Percentiles rank a stretch among this genome's conserved stretches.
Conservation (phyloP, 2,888 invertebrate species). For the Dynastes grantii region DNA sequence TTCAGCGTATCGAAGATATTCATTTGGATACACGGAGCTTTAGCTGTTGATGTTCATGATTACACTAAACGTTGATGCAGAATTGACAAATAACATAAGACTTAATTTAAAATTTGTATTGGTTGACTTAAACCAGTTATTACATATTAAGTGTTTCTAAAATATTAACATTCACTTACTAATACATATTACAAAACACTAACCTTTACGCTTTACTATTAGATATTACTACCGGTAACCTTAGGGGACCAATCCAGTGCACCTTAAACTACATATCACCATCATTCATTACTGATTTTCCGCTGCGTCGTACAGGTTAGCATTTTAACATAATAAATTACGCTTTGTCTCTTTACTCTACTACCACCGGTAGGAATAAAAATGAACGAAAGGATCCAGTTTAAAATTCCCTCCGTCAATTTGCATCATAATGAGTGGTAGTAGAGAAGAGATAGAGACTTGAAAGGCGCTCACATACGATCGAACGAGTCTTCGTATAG, state of each 20-base stretch:
- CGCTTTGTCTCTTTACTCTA: slow-evolving; percentile 29
- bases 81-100: no score
- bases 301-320: slow-evolving; percentile 18
- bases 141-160: no score
- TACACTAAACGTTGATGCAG: no score
- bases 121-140: no score
- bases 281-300: slow-evolving; percentile 38
- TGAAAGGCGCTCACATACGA: slow-evolving; percentile 3
- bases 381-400: slow-evolving; percentile 38
- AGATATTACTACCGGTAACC: no score
- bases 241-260: neutral
- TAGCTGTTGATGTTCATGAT: no score
- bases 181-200: no score
- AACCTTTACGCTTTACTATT: no score
- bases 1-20: no score
- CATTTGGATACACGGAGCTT: no score
- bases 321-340: slow-evolving; percentile 45
- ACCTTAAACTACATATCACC: slow-evolving; percentile 7
- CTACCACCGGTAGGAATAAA: slow-evolving; percentile 25
- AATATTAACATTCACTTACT: no score
- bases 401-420: slow-evolving; percentile 38
- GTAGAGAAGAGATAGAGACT: slow-evolving; percentile 21
- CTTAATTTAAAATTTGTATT: no score
- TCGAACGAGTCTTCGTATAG: slow-evolving; percentile 32
- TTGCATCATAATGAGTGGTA: slow-evolving; percentile 47